These are phyloP conservation scores for Aplysina aerophoba DNA, from an alignment of 37 sponge, comb jelly and placozoan species.

Conservation along the genomic window DNA sequence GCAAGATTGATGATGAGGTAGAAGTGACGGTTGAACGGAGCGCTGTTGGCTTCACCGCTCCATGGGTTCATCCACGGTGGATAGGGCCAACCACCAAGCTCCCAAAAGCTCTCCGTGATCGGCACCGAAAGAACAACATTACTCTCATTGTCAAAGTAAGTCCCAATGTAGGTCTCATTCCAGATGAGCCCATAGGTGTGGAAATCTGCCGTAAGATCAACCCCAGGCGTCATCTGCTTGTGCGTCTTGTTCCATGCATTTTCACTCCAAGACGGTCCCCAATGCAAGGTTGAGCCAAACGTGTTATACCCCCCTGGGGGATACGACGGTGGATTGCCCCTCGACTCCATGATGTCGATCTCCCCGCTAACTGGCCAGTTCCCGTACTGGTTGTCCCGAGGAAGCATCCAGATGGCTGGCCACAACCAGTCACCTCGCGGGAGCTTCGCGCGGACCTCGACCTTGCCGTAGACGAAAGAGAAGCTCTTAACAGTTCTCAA, in stretches of 20 bases:
- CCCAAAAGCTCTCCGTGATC: constrained; percentile 67
- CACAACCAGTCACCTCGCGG: constrained; percentile 83
- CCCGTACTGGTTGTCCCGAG: constrained; percentile 72
- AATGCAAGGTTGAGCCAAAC: constrained; percentile 76
- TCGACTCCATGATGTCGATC: constrained; percentile 83
- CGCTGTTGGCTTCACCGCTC: constrained; percentile 48
- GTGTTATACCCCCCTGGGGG: constrained; percentile 64
- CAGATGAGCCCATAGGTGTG: constrained; percentile 70
- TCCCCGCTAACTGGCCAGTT: constrained; percentile 81
- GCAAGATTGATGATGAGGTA: constrained; percentile 74
- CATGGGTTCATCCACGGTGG: constrained; percentile 69
- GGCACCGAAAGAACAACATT: constrained; percentile 57
- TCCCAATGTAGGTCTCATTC: constrained; percentile 81
- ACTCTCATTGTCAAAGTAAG: constrained; percentile 62
- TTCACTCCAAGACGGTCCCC: constrained; percentile 37
- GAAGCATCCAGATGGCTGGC: constrained; percentile 84
- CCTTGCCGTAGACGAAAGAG: constrained; percentile 69
- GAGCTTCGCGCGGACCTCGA: constrained; percentile 71
- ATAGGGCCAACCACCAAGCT: constrained; percentile 44
- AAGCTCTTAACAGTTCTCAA: constrained; percentile 71
- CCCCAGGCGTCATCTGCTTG: not conserved
- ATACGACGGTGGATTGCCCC: constrained; percentile 73
- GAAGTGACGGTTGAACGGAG: constrained; percentile 74
- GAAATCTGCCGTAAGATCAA: constrained; percentile 62
- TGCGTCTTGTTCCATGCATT: constrained; percentile 40